A percentile compares a stretch with the other conserved stretches of the same genome.
Evolutionary conservation across 2,113 vertebrate genomes (phyloP).

Genomic region (Bos indicus): DNA sequence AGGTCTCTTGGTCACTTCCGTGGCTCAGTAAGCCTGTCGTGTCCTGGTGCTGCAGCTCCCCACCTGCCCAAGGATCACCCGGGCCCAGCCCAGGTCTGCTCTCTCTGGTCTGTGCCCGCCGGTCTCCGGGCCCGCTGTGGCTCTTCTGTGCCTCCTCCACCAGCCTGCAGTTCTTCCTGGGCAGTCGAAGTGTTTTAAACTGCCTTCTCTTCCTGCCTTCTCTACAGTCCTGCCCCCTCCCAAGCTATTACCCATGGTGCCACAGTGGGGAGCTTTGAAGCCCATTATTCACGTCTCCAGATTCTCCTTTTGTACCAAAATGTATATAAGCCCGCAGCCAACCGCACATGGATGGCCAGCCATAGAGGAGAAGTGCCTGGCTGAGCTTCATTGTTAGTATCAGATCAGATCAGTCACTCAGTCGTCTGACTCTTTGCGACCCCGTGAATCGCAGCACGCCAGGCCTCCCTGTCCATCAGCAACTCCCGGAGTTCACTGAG

Average conservation of each 20-base stretch:
- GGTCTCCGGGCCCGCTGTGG: background rate
- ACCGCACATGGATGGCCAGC: background rate
- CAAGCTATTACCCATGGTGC: background rate
- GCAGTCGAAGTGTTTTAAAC: background rate
- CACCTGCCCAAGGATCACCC: no score
- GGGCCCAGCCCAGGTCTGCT: background rate
- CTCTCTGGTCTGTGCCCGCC: rapidly evolving
- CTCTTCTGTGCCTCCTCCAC: no score
- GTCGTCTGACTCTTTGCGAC: no score
- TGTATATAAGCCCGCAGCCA: background rate
- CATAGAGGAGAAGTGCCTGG: background rate
- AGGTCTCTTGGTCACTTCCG: background rate
- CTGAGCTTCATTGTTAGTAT: background rate
- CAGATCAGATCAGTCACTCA: no score
- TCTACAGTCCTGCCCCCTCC: background rate
- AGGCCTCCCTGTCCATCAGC: no score
- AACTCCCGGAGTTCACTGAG: no score
- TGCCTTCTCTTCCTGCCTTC: background rate
- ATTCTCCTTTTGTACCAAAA: background rate
- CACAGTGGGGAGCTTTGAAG: background rate
- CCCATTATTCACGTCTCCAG: background rate
- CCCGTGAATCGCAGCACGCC: no score
- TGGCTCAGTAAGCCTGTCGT: rapidly evolving
- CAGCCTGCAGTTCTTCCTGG: background rate
- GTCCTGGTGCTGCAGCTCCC: no score